phyloP scores from a whole-genome alignment of 2,888 invertebrate genomes.

The Operophtera brumata region DNA sequence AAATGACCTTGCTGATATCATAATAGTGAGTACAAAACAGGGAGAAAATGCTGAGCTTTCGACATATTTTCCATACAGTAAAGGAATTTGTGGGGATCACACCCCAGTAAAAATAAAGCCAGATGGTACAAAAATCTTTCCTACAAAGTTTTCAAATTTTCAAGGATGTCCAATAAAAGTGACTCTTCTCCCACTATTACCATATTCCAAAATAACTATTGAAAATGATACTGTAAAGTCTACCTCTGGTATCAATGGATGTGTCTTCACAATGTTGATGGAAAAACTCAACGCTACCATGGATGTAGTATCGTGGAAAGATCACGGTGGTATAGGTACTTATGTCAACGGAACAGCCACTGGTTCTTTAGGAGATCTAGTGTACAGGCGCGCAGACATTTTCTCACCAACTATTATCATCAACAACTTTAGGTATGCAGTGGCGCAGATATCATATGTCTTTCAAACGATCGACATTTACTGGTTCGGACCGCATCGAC shows the following conservation, averaged over 20 bases:
- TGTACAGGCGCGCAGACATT: slow-evolving; percentile 46
- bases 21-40: slow-evolving; percentile 40
- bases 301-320: slow-evolving; percentile 33
- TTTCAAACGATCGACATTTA: slow-evolving; percentile 39
- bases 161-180: slow-evolving; percentile 50
- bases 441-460: slow-evolving; percentile 43
- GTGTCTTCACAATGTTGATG: slow-evolving; percentile 38
- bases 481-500: slow-evolving; percentile 53
- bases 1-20: slow-evolving; percentile 51
- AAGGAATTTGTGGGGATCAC: slow-evolving; percentile 45
- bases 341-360: slow-evolving; percentile 39
- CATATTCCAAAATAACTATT: slow-evolving; percentile 36
- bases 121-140: slow-evolving; percentile 38
- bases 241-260: slow-evolving; percentile 48
- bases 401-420: slow-evolving; percentile 44
- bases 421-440: slow-evolving; percentile 37
- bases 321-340: slow-evolving; percentile 36
- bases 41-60: slow-evolving; percentile 35
- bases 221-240: slow-evolving; percentile 37
- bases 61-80: slow-evolving; percentile 53
- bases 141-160: slow-evolving; percentile 53
- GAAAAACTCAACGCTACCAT: slow-evolving; percentile 48
- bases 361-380: slow-evolving; percentile 44
- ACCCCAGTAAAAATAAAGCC: slow-evolving; percentile 39
- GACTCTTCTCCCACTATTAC: slow-evolving; percentile 37